These are phyloP conservation scores for Platycheirus albimanus DNA, from an alignment of 2,888 invertebrate genomes.

Conservation along the genomic window DNA sequence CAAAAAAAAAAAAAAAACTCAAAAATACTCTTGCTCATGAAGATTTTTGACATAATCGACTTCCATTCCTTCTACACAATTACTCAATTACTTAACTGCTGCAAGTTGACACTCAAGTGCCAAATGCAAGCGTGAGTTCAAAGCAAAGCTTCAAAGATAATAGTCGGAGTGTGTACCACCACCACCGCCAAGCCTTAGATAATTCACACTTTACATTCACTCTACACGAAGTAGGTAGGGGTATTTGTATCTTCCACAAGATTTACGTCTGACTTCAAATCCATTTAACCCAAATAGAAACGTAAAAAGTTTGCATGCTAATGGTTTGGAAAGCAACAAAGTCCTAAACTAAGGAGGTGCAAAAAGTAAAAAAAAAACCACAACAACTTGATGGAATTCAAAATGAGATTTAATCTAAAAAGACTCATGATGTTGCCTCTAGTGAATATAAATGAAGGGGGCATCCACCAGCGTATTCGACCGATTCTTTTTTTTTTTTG, in stretches of 20 bases:
- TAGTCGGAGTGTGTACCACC: not conserved
- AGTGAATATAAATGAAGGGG: constrained; percentile 65
- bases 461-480: constrained; percentile 21
- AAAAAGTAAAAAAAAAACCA: constrained; percentile 19
- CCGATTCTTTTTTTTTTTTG: constrained; percentile 26
- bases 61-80: constrained; percentile 29
- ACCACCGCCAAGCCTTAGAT: constrained; percentile 54
- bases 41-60: constrained; percentile 30
- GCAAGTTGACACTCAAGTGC: constrained; percentile 42
- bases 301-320: constrained; percentile 61
- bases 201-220: constrained; percentile 52
- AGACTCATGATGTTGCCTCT: constrained; percentile 29
- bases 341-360: constrained; percentile 35
- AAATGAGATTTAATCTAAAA: constrained; percentile 57
- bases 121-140: constrained; percentile 42
- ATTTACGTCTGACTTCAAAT: constrained; percentile 56
- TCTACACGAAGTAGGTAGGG: constrained; percentile 13
- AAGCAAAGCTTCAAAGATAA: constrained; percentile 20
- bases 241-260: constrained; percentile 25
- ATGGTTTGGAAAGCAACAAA: constrained; percentile 45
- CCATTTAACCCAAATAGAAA: constrained; percentile 64
- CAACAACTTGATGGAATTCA: constrained; percentile 53
- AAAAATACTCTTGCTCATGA: not conserved
- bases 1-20: too few species aligned
- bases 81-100: constrained; percentile 30